Evolutionary conservation across 2,797 vertebrate genomes (phyloP), one percentile per base, ranked within the genome.

Genomic region (Brachyrhaphis roseni): DNA sequence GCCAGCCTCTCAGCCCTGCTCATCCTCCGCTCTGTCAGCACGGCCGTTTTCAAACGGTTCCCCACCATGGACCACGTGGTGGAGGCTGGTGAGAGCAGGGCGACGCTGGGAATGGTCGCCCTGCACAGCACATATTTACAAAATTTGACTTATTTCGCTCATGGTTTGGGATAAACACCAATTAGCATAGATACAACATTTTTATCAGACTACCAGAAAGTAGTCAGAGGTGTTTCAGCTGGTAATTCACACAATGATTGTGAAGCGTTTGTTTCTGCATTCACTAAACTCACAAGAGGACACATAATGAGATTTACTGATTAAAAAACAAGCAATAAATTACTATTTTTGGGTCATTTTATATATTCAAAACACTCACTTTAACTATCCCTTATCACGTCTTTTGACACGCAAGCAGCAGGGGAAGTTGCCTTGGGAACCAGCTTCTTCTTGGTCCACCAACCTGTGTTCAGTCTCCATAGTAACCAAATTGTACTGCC

Each of bases 61-160:
- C 97, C 97, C 73, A 97, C 97, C 84, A 90, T 97, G 78, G 97
- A 98, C 85, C 97, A 97, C 1, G 97, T 97, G 57, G 97, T 97
- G 66, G 97, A 97, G 86, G 97, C 97, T 0, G 97, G 97, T 97
- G 86, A 92, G 95, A 76, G 68, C n/a, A 12, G 15, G n/a, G 45
- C 13, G 64, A 31, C 36, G 59, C 23, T 55, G 51, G 15, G 28
- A 41, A 31, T 49, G 36, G 18, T 68, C 36, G 45, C 13, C 8
- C 39, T 26, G 20, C 39, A 13, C 39, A 7, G 5, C 23, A 15
- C 39, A 8, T 64, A 18, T 34, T 34, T 34, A 28, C 7, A 18
- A 16, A 18, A 34, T 31, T 62, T 10, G 49, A 64, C 16, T 36
- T 10, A 36, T 64, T 64, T 16, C 31, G 20, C 62, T 64, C 62